These are phyloP conservation scores for Epinephelus malabaricus DNA, from an alignment of 2,797 vertebrate species.

Conservation along the genomic window DNA sequence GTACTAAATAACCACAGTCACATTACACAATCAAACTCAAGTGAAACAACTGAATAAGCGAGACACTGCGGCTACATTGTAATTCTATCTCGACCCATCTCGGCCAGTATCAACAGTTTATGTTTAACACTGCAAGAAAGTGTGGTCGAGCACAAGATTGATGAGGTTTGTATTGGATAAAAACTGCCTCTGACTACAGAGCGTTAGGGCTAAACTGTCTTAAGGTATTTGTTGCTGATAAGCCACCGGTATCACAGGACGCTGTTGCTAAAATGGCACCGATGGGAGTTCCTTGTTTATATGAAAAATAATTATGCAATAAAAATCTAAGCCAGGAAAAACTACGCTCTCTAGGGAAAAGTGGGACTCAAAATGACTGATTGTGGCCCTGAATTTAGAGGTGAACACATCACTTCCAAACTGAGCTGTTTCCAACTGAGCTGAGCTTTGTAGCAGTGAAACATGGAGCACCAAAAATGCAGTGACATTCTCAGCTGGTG, in stretches of 20 bases:
- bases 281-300: slow-evolving; percentile 17
- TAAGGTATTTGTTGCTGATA: slow-evolving; percentile 35
- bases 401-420: neutral
- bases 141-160: slow-evolving; percentile 32
- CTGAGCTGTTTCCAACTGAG: neutral
- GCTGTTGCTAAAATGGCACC: slow-evolving; percentile 4
- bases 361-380: neutral
- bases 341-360: slow-evolving; percentile 1
- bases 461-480: neutral
- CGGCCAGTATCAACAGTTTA: slow-evolving; percentile 61
- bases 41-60: slow-evolving; percentile 31
- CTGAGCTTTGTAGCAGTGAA: neutral
- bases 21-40: slow-evolving; percentile 29
- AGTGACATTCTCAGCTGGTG: neutral
- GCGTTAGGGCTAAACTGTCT: slow-evolving; percentile 1
- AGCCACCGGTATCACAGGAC: slow-evolving; percentile 4
- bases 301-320: slow-evolving; percentile 35
- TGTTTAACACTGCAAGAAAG: slow-evolving; percentile 35
- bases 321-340: slow-evolving; percentile 21
- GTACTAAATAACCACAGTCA: slow-evolving; percentile 14
- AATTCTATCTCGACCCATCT: slow-evolving; percentile 27
- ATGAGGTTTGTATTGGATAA: slow-evolving; percentile 57
- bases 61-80: slow-evolving; percentile 34
- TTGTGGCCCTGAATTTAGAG: neutral
- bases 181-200: slow-evolving; percentile 7